Conservation (phyloP, 1,140 invertebrate species). For the Polyergus mexicanus region DNA sequence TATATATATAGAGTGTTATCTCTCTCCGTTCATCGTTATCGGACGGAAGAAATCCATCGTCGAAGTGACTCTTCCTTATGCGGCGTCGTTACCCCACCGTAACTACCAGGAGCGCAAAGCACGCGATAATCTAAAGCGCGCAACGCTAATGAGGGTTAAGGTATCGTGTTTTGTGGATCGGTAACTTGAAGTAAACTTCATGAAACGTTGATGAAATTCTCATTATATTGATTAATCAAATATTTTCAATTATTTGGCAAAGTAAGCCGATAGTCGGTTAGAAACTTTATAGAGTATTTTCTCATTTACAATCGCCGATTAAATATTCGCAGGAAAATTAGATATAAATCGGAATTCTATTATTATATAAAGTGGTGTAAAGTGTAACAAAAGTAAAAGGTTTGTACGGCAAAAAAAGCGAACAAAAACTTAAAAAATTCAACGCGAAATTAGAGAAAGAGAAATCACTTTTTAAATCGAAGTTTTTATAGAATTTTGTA, state of each 20-base stretch:
- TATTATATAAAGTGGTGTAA: neutral
- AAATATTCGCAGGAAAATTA: neutral
- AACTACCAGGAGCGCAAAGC: neutral
- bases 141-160: slow-evolving; percentile 17
- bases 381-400: neutral
- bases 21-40: slow-evolving; percentile 29
- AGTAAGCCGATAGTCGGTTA: neutral
- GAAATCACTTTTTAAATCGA: neutral
- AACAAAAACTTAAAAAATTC: neutral
- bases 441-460: neutral
- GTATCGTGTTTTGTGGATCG: slow-evolving; percentile 18
- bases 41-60: neutral
- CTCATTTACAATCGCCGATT: neutral
- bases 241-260: slow-evolving; percentile 16
- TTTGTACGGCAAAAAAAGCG: no score
- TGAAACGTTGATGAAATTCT: neutral
- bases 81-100: slow-evolving; percentile 8
- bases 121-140: slow-evolving; percentile 27
- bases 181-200: slow-evolving; percentile 13
- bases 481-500: no score
- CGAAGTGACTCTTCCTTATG: neutral
- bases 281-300: neutral
- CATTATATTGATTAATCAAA: slow-evolving; percentile 4
- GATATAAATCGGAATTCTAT: slow-evolving; percentile 2
- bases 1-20: slow-evolving; percentile 5